Conservation (phyloP, 1,140 invertebrate genomes). For the Macrobrachium nipponense region DNA sequence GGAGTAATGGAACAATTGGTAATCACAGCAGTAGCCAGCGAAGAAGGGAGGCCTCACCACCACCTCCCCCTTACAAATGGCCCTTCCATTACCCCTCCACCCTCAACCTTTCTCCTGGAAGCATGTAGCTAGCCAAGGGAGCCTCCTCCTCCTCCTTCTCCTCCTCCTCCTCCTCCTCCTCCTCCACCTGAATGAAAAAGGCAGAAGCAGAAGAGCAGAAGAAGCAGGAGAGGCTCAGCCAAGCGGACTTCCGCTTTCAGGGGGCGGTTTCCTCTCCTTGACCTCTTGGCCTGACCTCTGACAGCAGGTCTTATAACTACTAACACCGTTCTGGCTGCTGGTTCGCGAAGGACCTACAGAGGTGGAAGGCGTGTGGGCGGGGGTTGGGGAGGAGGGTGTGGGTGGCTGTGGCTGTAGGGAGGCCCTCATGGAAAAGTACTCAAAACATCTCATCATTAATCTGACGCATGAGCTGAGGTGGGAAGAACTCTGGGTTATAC, state of each 20-base stretch:
- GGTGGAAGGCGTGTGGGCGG: background rate
- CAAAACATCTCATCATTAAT: background rate
- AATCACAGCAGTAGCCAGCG: too few species aligned
- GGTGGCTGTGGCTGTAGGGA: background rate
- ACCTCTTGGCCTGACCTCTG: conserved; percentile 40
- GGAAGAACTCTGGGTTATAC: background rate
- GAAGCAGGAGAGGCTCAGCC: conserved; percentile 26
- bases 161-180: too few species aligned
- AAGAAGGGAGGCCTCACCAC: too few species aligned
- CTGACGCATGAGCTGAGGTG: background rate
- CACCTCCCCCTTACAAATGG: too few species aligned
- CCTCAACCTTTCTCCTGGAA: background rate
- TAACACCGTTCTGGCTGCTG: conserved; percentile 28
- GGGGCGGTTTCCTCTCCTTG: conserved; percentile 53
- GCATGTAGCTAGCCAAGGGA: conserved; percentile 5
- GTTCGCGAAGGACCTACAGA: background rate
- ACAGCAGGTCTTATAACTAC: conserved; percentile 22
- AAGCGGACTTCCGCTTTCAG: conserved; percentile 44
- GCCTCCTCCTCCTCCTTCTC: background rate
- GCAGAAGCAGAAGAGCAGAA: conserved; percentile 12
- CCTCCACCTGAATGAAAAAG: background rate
- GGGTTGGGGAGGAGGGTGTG: background rate
- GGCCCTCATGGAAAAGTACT: background rate
- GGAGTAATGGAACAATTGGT: too few species aligned
- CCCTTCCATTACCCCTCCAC: too few species aligned